Conservation (phyloP, 2,113 vertebrate genomes). For the Conger conger region DNA sequence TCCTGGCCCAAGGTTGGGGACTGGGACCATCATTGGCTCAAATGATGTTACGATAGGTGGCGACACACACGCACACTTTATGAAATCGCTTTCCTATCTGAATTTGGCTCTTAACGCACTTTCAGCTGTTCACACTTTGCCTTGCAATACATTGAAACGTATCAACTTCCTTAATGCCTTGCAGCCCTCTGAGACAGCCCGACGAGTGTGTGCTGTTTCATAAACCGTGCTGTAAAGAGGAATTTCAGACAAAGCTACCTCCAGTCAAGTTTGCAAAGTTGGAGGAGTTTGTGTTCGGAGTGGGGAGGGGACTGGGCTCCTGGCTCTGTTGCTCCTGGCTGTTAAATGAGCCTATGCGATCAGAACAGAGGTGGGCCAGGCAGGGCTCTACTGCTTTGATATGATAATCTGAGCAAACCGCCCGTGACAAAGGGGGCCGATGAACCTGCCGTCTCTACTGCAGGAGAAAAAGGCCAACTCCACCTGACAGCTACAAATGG, state of each 20-base stretch:
- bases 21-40: neutral
- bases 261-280: slow-evolving; percentile 36
- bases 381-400: slow-evolving; percentile 54
- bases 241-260: slow-evolving; percentile 29
- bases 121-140: neutral
- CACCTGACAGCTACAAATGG: slow-evolving; percentile 59
- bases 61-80: too few species aligned
- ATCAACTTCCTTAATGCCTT: slow-evolving; percentile 18
- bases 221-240: slow-evolving; percentile 21
- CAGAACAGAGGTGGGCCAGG: slow-evolving; percentile 32
- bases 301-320: neutral
- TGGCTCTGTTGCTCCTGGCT: slow-evolving; percentile 3
- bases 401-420: slow-evolving; percentile 60
- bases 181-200: slow-evolving; percentile 1
- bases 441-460: slow-evolving; percentile 48
- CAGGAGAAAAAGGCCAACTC: slow-evolving; percentile 50
- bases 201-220: slow-evolving; percentile 6
- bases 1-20: too few species aligned
- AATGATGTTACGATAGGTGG: neutral
- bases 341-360: slow-evolving; percentile 14
- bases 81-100: neutral
- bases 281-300: slow-evolving; percentile 18
- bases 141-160: slow-evolving; percentile 2
- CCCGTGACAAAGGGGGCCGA: slow-evolving; percentile 29
- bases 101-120: neutral